Evolutionary conservation across 1,140 invertebrate species (phyloP), one percentile per base, ranked within the genome.

Genomic region (Pseudoatta argentina): DNA sequence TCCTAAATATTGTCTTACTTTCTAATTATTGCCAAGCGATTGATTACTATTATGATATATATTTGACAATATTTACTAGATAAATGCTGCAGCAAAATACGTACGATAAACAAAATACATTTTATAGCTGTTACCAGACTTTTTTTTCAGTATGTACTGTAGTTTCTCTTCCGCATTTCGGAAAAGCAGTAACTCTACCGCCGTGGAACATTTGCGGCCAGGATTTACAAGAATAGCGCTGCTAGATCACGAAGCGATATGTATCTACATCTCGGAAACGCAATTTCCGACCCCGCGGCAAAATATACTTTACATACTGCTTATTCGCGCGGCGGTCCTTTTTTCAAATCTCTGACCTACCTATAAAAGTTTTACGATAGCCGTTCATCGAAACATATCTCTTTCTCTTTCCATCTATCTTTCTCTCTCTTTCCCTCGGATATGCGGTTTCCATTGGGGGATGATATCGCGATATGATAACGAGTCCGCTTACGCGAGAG

Each of bases 151-250:
- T 12, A 3, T 16, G 48, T 1, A 57, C 5, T 30, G 21, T 61
- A 24, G 57, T 82, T 82, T n/a, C 48, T 51, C 48, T 53, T 18
- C 55, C n/a, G 67, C 69, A 8, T 73, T 82, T 73, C 55, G 39
- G 24, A 18, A 83, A 21, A 14, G 44, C 39, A 12, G 79, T 75
- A 75, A 75, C 24, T 61, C 44, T 7, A 24, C 66, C n/a, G 10
- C 5, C 24, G 67, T 55, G 39, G 39, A 83, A 83, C 69, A 82
- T 48, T 83, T 51, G 79, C 69, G 69, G 55, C 27, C 53, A 8
- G n/a, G 44, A 75, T 73, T 83, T 83, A 61, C 69, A 75, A 83
- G 69, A 83, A 75, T 83, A 72, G 79, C 78, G 76, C 39, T 51
- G 14, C 44, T 81, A 69, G 57, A 61, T 73, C 57, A 44, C 39